Evolutionary conservation across 2,888 invertebrate genomes (phyloP).

Genomic region (Cerastis leucographa): DNA sequence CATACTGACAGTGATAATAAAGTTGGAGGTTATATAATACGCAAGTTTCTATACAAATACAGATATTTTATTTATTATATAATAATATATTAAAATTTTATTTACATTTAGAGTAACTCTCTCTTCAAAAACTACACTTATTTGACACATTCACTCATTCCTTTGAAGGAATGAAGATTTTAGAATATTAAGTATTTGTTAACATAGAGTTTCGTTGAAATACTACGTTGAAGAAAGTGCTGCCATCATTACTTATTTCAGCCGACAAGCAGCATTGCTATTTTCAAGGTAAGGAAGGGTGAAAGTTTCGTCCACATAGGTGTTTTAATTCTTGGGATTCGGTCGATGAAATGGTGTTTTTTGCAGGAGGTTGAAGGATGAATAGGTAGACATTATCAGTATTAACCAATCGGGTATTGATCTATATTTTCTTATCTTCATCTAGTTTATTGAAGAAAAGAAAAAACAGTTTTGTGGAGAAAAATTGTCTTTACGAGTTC

Average conservation of each 20-base stretch:
- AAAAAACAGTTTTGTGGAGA: not conserved
- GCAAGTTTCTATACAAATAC: conserved; percentile 8
- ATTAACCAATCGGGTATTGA: not conserved
- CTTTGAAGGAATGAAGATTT: conserved; percentile 12
- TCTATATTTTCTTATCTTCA: not conserved
- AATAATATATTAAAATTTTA: not conserved
- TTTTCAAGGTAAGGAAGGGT: not conserved
- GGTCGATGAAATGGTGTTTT: not conserved
- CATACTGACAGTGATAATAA: conserved; percentile 34
- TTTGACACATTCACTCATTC: not conserved
- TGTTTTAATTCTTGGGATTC: not conserved
- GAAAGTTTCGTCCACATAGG: not conserved
- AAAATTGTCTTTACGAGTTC: not conserved
- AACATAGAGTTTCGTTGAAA: not conserved
- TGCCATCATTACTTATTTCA: not conserved
- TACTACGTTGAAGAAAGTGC: not conserved
- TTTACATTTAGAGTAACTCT: not conserved
- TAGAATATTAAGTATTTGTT: not conserved
- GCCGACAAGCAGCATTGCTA: not conserved
- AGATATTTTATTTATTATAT: conserved; percentile 29
- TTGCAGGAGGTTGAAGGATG: no score
- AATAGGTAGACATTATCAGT: no score
- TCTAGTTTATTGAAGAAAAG: not conserved
- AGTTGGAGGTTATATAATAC: conserved; percentile 23
- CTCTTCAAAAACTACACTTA: not conserved